Evolutionary conservation across 2,888 invertebrate genomes (phyloP), one percentile per base, ranked within the genome.

Genomic region (Himalopsyche anomala): DNA sequence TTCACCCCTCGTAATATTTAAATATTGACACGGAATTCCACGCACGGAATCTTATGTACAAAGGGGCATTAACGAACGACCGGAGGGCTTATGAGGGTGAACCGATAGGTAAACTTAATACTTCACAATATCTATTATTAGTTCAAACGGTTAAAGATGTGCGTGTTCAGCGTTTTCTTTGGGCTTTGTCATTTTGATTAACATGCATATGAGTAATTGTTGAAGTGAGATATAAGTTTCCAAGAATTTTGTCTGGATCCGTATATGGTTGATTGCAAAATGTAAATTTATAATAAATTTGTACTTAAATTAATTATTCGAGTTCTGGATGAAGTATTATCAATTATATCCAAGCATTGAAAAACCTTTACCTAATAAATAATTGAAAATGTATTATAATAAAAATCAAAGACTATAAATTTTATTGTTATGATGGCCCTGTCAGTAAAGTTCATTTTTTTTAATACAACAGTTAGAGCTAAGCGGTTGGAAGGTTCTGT

Each of bases 21-120:
- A 74, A 74, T 74, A 74, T 74, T 74, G 74, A 74, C 74, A 36
- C 74, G 15, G 36, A 12, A 74, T 74, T 74, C 74, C 74, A 74
- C 74, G 74, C 74, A 74, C 74, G 74, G 15, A 74, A 74, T 74
- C 74, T 74, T 74, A 74, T 74, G 74, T 74, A 74, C 74, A 74
- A 74, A 74, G 74, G 38, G 38, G 38, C 36, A 74, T 74, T 74
- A 74, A 36, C 28, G 36, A 74, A 74, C 36, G 74, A 38, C 74
- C 74, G 36, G 11, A 74, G 38, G 74, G 74, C 28, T 74, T 74
- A 74, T 74, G 74, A 74, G 74, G 74, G 74, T 74, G 74, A 38
- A 74, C 38, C 74, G 36, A 74, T 74, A 74, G 74, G 74, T 38
- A 15, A 74, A 74, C 5, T 74, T 74, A 74, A 38, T 74, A 36